A percentile compares a stretch with the other conserved stretches of the same genome.
These are phyloP conservation scores for Lethrus apterus DNA, from an alignment of 1,140 invertebrate genomes.

Conservation along the genomic window DNA sequence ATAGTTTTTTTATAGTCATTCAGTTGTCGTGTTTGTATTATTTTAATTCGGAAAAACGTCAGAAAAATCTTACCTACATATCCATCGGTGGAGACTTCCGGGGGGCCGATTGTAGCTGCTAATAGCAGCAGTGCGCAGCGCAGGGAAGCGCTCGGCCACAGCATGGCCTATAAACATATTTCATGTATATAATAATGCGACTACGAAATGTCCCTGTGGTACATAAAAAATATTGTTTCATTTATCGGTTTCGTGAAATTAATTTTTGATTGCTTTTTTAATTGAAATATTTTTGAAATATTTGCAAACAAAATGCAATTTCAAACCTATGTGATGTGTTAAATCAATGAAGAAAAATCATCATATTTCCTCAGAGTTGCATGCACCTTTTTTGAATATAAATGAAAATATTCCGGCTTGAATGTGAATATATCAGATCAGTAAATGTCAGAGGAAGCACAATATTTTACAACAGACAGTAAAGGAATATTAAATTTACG, in stretches of 20 bases:
- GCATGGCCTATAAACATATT: constrained; percentile 37
- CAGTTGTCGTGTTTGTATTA: background rate
- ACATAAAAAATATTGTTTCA: background rate
- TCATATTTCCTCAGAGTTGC: too few species aligned
- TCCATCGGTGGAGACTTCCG: constrained; percentile 28
- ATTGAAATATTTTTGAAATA: too few species aligned
- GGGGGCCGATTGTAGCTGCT: constrained; percentile 27
- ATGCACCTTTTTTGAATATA: too few species aligned
- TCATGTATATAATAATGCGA: too few species aligned
- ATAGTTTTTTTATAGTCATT: too few species aligned
- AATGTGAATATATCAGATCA: too few species aligned
- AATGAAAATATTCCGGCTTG: too few species aligned
- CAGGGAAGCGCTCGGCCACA: constrained; percentile 33
- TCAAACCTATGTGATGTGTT: background rate
- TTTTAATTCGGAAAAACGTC: background rate
- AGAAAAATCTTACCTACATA: constrained; percentile 34
- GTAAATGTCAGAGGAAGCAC: too few species aligned
- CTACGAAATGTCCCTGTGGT: too few species aligned
- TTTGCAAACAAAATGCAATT: background rate
- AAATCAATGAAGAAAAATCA: background rate
- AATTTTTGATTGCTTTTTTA: background rate
- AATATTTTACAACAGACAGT: too few species aligned
- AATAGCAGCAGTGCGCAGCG: constrained; percentile 31
- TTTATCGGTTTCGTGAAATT: background rate
- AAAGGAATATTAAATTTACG: too few species aligned